These are phyloP conservation scores for Bilobella aurantiaca DNA, from an alignment of 1,140 invertebrate genomes.

Conservation along the genomic window DNA sequence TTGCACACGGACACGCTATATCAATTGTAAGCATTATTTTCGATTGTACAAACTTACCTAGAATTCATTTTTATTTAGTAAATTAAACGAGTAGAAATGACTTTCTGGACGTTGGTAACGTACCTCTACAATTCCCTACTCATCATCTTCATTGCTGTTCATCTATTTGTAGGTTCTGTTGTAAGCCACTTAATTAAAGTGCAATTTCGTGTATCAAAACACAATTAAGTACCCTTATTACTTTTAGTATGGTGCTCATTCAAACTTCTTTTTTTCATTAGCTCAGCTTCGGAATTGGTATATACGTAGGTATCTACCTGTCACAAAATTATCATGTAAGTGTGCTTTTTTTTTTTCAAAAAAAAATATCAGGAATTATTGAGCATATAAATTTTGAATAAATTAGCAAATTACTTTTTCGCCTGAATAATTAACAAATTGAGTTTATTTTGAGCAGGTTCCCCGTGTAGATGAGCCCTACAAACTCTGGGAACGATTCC, in stretches of 20 bases:
- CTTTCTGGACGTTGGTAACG: slow-evolving; percentile 34
- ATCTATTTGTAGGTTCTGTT: slow-evolving; percentile 40
- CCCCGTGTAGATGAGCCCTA: slow-evolving; percentile 68
- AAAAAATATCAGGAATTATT: too few species aligned
- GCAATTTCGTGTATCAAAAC: not conserved
- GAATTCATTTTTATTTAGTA: not conserved
- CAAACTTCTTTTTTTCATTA: slow-evolving; percentile 43
- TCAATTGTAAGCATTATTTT: too few species aligned
- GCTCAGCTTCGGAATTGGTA: slow-evolving; percentile 60
- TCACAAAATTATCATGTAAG: slow-evolving; percentile 71
- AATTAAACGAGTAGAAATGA: not conserved
- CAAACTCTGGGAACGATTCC: slow-evolving; percentile 55
- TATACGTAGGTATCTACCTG: slow-evolving; percentile 68
- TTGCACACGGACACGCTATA: too few species aligned
- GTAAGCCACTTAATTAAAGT: slow-evolving; percentile 34
- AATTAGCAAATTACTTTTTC: slow-evolving; percentile 12
- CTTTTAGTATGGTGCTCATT: not conserved
- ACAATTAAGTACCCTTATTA: not conserved
- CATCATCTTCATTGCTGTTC: slow-evolving; percentile 38
- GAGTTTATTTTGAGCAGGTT: slow-evolving; percentile 46
- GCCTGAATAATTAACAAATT: slow-evolving; percentile 1
- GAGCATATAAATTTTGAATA: slow-evolving; percentile 15
- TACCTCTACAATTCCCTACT: slow-evolving; percentile 38
- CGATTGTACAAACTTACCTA: not conserved
- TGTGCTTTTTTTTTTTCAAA: too few species aligned